phyloP scores from a whole-genome alignment of 2,888 invertebrate species.

The Drosophila pegasa region DNA sequence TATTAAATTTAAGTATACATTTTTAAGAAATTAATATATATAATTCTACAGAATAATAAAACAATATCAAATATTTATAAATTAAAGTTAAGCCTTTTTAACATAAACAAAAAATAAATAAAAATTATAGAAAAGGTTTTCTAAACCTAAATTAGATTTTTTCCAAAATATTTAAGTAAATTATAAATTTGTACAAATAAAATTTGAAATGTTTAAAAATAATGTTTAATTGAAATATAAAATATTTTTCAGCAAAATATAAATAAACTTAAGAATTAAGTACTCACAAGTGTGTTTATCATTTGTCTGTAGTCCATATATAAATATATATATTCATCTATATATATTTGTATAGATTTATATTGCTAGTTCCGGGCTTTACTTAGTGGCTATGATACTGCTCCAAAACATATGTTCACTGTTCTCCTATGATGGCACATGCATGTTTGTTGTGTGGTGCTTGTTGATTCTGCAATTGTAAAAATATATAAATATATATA shows the following conservation, averaged over 20 bases:
- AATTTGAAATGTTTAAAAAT: not conserved
- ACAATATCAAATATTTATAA: no score
- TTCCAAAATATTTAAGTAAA: no score
- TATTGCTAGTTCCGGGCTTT: constrained; percentile 29
- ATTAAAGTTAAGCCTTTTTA: no score
- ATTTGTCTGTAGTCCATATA: constrained; percentile 56
- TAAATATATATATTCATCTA: constrained; percentile 20
- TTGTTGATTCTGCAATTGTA: constrained; percentile 3
- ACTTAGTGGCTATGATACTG: constrained; percentile 74
- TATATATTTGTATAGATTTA: constrained; percentile 4
- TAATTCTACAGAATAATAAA: no score
- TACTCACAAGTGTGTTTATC: constrained; percentile 39
- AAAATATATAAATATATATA: not conserved
- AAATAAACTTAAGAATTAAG: not conserved
- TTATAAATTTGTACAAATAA: not conserved
- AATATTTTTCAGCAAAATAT: not conserved
- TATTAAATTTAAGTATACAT: no score
- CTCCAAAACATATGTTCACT: constrained; percentile 41
- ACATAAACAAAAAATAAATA: not conserved
- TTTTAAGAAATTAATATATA: no score
- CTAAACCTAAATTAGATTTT: no score
- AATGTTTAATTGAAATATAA: not conserved
- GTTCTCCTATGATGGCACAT: constrained; percentile 68
- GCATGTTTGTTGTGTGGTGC: constrained; percentile 61
- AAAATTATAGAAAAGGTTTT: no score